Percentiles rank a stretch among this genome's conserved stretches.
phyloP scores from a whole-genome alignment of 2,797 vertebrate genomes.

The Zenarchopterus dispar region DNA sequence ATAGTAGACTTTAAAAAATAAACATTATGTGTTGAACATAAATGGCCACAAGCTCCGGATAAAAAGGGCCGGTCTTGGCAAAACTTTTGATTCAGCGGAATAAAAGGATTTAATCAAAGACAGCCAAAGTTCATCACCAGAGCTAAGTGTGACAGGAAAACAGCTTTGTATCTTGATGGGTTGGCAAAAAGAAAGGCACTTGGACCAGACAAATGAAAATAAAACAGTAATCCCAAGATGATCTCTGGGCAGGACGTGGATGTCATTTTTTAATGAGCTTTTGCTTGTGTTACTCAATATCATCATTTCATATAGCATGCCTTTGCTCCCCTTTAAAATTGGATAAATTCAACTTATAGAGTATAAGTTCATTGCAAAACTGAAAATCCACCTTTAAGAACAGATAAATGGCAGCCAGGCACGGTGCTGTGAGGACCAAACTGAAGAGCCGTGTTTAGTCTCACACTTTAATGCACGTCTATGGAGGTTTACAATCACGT shows the following conservation, averaged over 20 bases:
- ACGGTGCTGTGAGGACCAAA: constrained; percentile 43
- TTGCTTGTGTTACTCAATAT: constrained; percentile 37
- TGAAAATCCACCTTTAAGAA: background rate
- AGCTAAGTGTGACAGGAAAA: constrained; percentile 28
- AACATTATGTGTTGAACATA: constrained; percentile 43
- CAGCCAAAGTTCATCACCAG: constrained; percentile 45
- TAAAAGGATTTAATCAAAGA: constrained; percentile 53
- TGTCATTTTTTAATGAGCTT: constrained; percentile 32
- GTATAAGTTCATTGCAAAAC: background rate
- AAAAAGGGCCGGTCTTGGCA: constrained; percentile 36
- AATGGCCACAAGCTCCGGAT: constrained; percentile 32
- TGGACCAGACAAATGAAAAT: constrained; percentile 37
- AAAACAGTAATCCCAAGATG: constrained; percentile 32
- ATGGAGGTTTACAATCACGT: constrained; percentile 54
- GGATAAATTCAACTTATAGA: background rate
- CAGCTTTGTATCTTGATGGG: constrained; percentile 29
- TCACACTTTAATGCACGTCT: constrained; percentile 56
- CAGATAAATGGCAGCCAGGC: constrained; percentile 42
- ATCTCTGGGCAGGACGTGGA: constrained; percentile 18
- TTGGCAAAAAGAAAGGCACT: constrained; percentile 36
- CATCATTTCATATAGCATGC: constrained; percentile 28
- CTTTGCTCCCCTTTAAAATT: constrained; percentile 11
- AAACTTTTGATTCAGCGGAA: constrained; percentile 26
- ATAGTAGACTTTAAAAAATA: constrained; percentile 50
- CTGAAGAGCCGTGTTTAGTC: constrained; percentile 41